Evolutionary conservation across 2,888 invertebrate species (phyloP), one percentile per base, ranked within the genome.

Genomic region (Ametastegia equiseti): DNA sequence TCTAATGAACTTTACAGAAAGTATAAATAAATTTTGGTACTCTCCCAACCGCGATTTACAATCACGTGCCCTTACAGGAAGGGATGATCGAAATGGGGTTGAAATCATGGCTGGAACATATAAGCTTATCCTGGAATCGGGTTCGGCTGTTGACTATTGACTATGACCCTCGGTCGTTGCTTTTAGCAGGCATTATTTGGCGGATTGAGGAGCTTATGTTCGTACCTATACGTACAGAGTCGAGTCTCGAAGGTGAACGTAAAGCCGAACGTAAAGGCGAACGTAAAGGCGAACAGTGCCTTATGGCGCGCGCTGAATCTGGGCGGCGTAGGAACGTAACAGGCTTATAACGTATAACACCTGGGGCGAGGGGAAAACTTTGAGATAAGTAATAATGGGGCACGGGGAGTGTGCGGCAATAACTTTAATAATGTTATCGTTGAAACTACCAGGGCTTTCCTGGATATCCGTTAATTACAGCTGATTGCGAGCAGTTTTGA

Each of bases 401-500:
- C n/a, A 39, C 15, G 27, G 57, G 39, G n/a, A 67, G 19, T 19
- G 27, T 27, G 33, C 30, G 15, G 60, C 60, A 60, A 60, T 60
- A 60, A 60, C 60, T 45, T 71, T 71, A 47, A 71, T 45, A 47
- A 75, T 19, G 30, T 54, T 75, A 75, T 75, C 75, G 75, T 50
- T 75, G 54, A 19, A 75, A 54, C 75, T 75, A 75, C 65, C 39
- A 67, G 36, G 39, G 30, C 71, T 71, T 75, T 75, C 36, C 50
- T 50, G 75, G 75, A 45, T 71, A 71, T 71, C 15, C 54, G 75
- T 50, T 54, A 75, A 54, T 75, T 54, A 50, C 75, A 50, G 36
- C 75, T 75, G 54, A 75, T 75, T 54, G 50, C 75, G 33, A 54
- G 54, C 9, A 54, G 50, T 75, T 54, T 75, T 39, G 1, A 75